A percentile compares a stretch with the other conserved stretches of the same genome.
These are phyloP conservation scores for Coptodon bakossiorum DNA, from an alignment of 2,113 vertebrate genomes.

Conservation along the genomic window DNA sequence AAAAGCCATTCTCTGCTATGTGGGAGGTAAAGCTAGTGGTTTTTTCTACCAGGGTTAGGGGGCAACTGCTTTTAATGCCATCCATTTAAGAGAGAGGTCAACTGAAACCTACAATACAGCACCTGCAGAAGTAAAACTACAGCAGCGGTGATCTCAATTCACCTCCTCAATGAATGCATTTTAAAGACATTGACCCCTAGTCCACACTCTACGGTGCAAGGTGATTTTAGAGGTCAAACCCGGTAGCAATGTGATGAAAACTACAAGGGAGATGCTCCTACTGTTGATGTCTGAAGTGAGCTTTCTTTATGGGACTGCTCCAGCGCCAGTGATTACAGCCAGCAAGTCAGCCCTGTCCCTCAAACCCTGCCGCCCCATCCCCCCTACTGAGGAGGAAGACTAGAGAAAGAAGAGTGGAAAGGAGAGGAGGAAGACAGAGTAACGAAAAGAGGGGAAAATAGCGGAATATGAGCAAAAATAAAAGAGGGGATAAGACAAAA, in stretches of 20 bases:
- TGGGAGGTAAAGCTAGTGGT: slow-evolving; percentile 5
- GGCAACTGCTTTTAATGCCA: slow-evolving; percentile 46
- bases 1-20: slow-evolving; percentile 63
- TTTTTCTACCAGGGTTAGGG: slow-evolving; percentile 20
- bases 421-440: not conserved
- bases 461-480: not conserved
- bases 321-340: slow-evolving; percentile 48
- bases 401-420: not conserved
- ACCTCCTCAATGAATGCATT: slow-evolving; percentile 44
- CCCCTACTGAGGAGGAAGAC: not conserved
- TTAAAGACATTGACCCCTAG: slow-evolving; percentile 45
- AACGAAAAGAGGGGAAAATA: not conserved
- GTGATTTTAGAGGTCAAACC: slow-evolving; percentile 29
- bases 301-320: slow-evolving; percentile 20
- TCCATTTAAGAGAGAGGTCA: slow-evolving; percentile 45
- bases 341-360: slow-evolving; percentile 53
- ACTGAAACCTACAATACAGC: not conserved
- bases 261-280: slow-evolving; percentile 26
- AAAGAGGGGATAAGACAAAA: not conserved
- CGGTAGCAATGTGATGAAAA: slow-evolving; percentile 50
- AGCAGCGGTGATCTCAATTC: not conserved
- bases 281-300: slow-evolving; percentile 37
- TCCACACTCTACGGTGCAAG: slow-evolving; percentile 9
- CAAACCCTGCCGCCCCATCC: not conserved
- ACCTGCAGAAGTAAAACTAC: not conserved